These are phyloP conservation scores for Labroides dimidiatus DNA, from an alignment of 2,797 vertebrate genomes.

Conservation along the genomic window DNA sequence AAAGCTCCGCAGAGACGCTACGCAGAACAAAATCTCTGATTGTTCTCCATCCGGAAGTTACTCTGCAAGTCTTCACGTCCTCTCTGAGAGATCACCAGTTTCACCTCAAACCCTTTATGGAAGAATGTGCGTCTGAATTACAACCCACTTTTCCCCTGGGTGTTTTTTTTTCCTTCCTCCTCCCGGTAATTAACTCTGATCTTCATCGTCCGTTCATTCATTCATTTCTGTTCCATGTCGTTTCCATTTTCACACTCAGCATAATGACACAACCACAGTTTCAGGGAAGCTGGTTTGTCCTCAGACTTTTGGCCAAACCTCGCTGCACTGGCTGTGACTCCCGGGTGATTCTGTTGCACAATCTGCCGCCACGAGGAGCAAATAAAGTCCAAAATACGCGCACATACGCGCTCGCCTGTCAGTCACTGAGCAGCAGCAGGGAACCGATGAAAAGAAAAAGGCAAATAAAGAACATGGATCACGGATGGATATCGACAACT, in stretches of 20 bases:
- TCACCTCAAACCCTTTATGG: slow-evolving; percentile 20
- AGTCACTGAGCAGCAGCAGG: slow-evolving; percentile 31
- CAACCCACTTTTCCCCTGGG: slow-evolving; percentile 34
- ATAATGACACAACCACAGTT: slow-evolving; percentile 47
- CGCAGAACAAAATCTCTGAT: slow-evolving; percentile 33
- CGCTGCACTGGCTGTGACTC: slow-evolving; percentile 24
- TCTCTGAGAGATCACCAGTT: slow-evolving; percentile 19
- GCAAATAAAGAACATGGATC: slow-evolving; percentile 36
- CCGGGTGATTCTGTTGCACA: slow-evolving; percentile 45
- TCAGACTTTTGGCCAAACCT: slow-evolving; percentile 53
- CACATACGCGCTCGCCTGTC: slow-evolving; percentile 38
- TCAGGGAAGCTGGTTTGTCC: slow-evolving; percentile 37
- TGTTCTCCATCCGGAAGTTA: slow-evolving; percentile 32
- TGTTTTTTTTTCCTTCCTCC: slow-evolving; percentile 37
- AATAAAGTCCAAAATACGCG: slow-evolving; percentile 27
- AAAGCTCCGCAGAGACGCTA: slow-evolving; percentile 32
- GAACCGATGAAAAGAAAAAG: slow-evolving; percentile 20
- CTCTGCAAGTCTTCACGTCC: slow-evolving; percentile 4
- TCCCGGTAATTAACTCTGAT: slow-evolving; percentile 43
- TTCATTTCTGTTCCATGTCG: slow-evolving; percentile 56
- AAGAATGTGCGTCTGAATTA: slow-evolving; percentile 16
- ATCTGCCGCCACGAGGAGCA: slow-evolving; percentile 31
- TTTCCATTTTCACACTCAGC: slow-evolving; percentile 61
- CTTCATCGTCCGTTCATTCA: slow-evolving; percentile 25
- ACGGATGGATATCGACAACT: slow-evolving; percentile 36